Base-by-base conservation (phyloP, 2,888 invertebrate species). In the Eilema caniola region DNA sequence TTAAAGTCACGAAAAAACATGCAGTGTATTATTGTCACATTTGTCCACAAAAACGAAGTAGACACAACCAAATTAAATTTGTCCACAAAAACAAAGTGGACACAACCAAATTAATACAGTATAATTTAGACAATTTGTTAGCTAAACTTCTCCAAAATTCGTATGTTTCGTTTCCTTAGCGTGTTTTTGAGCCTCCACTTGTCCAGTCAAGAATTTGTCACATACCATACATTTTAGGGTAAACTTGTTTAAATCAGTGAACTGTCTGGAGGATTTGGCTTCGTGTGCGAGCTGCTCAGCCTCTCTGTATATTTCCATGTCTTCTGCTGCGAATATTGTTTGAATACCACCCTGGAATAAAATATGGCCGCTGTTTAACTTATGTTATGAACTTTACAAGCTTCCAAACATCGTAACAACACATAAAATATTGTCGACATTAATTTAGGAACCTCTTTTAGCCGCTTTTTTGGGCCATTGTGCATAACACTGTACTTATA, bases 201-300 rank as follows among this genome's bases (percentile, higher is more conserved):
- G 97, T 0, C 99, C 99, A 59, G 96, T 97, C 1, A 99, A 92
- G 81, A 96, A 93, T 41, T 96, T 94, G 82, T 98, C 96, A 88
- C 99, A 99, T n/a, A 97, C 96, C 86, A 97, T 93, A 90, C 99
- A 99, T 79, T 97, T 97, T 20, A 99, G 92, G 0, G 97, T 97
- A 85, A 99, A 99, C 86, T 97, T 98, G 86, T 97, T 96, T 8
- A 98, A 96, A 93, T 99, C 98, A 0, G 99, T 99, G 90, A 97
- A 99, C 91, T 99, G 99, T 74, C 98, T 96, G 76, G 98, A 98
- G 0, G 98, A 97, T 89, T 98, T 98, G 0, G 98, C 98, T 93
- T 99, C 99, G 69, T 96, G 96, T 0, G 98, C 99, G 65, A 99
- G 88, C 84, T 98, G 97, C 81, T 98, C 96, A 0, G 99, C 99